Base-by-base conservation (phyloP, 2,888 invertebrate genomes). In the Drosophila mercatorum region DNA sequence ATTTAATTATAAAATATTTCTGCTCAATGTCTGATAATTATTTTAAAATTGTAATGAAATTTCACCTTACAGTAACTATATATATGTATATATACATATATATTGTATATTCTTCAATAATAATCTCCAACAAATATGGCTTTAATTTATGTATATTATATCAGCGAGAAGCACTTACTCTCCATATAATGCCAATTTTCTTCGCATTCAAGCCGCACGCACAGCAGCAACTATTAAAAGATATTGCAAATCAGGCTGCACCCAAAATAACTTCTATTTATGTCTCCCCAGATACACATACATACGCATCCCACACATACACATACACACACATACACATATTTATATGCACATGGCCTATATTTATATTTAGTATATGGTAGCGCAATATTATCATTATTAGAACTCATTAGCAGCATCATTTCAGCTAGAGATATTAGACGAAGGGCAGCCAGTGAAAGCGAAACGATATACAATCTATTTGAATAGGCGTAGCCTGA, bases 371-470 rank as follows among this genome's bases (percentile, higher is more conserved):
- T 61, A 56, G 75, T 79, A 70, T 75, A 84, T 71, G 68, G 52
- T 68, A 66, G 80, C 60, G 57, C 58, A 56, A 78, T 73, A 81
- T 88, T 83, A 83, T 83, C 59, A 66, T 78, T 83, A 88, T 81
- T 83, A 86, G 75, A 81, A 60, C 83, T 88, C 87, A 83, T 83
- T 88, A 88, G 87, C 68, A 88, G 68, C 62, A 51, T 44, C 75
- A 49, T 62, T 68, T 78, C 38, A 62, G 58, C 44, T 28, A n/a
- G 31, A 58, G 40, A 49, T 43, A 52, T 44, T 38, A 47, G 26
- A 4, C 28, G 17, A 44, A 51, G 12, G 58, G n/a, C 44, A 41
- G 51, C 14, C 44, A 41, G 51, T 26, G 49, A 61, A 65, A 65
- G 68, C 60, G 60, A 69, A 69, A 61, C 63, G 63, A 68, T 68